A percentile compares a stretch with the other conserved stretches of the same genome.
Evolutionary conservation across 2,888 invertebrate species (phyloP).

Genomic region (Drosophila vallismaia): DNA sequence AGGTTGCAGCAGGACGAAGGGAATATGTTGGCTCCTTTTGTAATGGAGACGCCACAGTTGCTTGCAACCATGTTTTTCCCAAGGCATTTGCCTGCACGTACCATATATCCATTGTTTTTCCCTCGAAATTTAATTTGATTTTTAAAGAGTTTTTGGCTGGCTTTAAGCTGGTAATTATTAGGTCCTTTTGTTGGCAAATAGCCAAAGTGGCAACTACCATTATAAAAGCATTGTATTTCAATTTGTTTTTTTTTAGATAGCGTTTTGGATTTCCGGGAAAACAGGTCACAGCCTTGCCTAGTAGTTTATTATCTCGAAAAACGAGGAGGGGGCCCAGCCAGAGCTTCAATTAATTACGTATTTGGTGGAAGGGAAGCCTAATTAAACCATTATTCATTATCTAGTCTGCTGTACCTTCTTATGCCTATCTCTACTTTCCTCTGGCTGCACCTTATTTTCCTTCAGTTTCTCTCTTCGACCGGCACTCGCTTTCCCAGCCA

Average conservation of each 20-base stretch:
- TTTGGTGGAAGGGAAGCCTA: constrained; percentile 69
- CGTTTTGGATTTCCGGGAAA: constrained; percentile 26
- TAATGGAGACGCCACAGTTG: constrained; percentile 28
- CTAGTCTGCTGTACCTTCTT: constrained; percentile 49
- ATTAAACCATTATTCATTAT: constrained; percentile 78
- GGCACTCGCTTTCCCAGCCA: constrained; percentile 43
- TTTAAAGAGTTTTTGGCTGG: too few relatives aligned
- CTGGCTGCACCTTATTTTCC: constrained; percentile 32
- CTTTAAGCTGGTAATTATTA: background rate
- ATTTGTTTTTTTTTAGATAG: constrained; percentile 22
- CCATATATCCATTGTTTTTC: background rate
- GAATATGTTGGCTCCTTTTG: constrained; percentile 23
- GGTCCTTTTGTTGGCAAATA: constrained; percentile 23
- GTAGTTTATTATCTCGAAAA: constrained; percentile 29
- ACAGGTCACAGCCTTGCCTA: constrained; percentile 25
- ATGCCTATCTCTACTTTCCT: constrained; percentile 13
- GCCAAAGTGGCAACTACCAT: constrained; percentile 34
- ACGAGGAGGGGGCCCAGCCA: constrained; percentile 8
- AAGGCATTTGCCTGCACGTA: constrained; percentile 1
- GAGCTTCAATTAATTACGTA: constrained; percentile 70
- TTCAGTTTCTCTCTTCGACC: constrained; percentile 20
- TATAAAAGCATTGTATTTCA: constrained; percentile 35
- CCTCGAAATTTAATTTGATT: background rate
- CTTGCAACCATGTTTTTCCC: constrained; percentile 5
- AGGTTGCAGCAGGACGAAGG: background rate